These are phyloP conservation scores for Axinella damicornis DNA, from an alignment of 37 sponge, comb jelly and placozoan genomes.

Conservation along the genomic window DNA sequence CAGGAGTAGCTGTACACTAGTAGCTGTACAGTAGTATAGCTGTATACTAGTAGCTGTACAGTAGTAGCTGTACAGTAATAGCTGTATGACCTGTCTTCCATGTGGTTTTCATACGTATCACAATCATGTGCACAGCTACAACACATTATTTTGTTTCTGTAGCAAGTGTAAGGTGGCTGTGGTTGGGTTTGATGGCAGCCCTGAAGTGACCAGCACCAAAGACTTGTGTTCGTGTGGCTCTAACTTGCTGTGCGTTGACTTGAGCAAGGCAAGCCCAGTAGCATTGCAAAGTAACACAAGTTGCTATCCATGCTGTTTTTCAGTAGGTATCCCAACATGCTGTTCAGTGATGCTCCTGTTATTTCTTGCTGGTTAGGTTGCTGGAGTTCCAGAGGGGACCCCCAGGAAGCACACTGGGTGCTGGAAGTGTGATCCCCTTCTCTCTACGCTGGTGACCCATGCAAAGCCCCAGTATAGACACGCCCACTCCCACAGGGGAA, in stretches of 20 bases:
- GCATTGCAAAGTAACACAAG: too few species aligned
- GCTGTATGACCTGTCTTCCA: too few species aligned
- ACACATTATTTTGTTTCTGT: background rate
- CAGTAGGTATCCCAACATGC: too few species aligned
- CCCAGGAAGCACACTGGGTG: conserved; percentile 49
- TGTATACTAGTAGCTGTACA: too few species aligned
- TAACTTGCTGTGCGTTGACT: conserved; percentile 54
- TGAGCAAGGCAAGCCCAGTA: conserved; percentile 44
- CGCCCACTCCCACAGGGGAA: conserved; percentile 49
- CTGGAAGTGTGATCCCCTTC: conserved; percentile 56
- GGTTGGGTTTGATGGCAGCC: conserved; percentile 62
- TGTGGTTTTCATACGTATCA: too few species aligned
- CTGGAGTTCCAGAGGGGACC: background rate
- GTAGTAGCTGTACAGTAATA: too few species aligned
- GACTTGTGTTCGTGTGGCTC: conserved; percentile 68
- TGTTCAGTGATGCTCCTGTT: background rate
- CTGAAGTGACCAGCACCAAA: conserved; percentile 42
- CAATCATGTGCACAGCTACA: too few species aligned
- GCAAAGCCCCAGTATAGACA: background rate
- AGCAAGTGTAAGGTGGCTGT: conserved; percentile 54
- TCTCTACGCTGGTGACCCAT: conserved; percentile 22
- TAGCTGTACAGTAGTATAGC: too few species aligned
- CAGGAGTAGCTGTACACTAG: too few species aligned
- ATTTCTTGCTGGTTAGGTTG: background rate
- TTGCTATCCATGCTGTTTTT: too few species aligned